Evolutionary conservation across 2,113 vertebrate genomes (phyloP).

Genomic region (Prunella himalayana): DNA sequence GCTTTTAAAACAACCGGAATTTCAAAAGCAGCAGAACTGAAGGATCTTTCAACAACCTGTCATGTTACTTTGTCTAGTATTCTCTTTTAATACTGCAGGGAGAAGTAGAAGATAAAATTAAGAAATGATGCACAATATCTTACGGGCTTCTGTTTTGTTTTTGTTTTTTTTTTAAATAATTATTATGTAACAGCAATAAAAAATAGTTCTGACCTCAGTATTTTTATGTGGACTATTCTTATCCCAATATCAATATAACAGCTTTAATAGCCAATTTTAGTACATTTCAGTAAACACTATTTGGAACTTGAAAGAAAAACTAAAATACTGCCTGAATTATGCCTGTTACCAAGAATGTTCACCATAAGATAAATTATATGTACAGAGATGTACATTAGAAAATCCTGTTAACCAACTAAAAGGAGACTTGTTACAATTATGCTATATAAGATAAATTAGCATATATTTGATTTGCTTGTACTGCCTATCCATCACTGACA

Average conservation of each 20-base stretch:
- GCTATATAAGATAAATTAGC: background rate
- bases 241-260: background rate
- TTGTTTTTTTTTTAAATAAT: background rate
- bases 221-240: background rate
- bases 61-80: background rate
- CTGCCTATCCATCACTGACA: background rate
- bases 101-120: background rate
- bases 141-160: background rate
- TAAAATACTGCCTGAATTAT: background rate
- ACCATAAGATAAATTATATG: background rate
- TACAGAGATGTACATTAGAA: background rate
- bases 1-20: background rate
- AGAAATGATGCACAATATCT: background rate
- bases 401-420: background rate
- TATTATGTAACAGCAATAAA: background rate
- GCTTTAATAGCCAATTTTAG: background rate
- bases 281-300: background rate
- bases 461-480: background rate
- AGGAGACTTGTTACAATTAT: background rate
- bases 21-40: background rate
- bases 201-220: background rate
- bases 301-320: background rate
- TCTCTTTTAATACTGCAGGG: background rate
- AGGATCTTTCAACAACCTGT: background rate
- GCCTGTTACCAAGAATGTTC: background rate